phyloP scores from a whole-genome alignment of 1,140 invertebrate species.

The Drosophila saltans region DNA sequence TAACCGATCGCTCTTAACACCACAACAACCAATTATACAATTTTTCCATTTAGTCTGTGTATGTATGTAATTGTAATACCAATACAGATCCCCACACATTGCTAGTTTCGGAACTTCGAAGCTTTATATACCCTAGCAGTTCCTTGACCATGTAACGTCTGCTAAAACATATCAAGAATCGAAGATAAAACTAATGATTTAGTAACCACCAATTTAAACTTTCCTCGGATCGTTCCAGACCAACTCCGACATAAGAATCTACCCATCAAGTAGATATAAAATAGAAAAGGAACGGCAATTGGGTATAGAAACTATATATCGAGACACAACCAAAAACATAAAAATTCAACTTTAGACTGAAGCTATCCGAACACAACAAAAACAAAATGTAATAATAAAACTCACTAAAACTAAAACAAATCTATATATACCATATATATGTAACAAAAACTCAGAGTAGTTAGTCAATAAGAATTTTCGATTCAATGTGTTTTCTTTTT shows the following conservation, averaged over 20 bases:
- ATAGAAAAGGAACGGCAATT: background rate
- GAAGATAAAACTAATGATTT: background rate
- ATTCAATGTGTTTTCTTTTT: constrained; percentile 46
- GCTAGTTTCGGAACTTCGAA: constrained; percentile 8
- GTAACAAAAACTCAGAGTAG: constrained; percentile 46
- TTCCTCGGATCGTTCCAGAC: background rate
- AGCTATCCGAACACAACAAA: constrained; percentile 51
- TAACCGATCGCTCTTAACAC: background rate
- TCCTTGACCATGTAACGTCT: background rate
- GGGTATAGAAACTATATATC: constrained; percentile 16
- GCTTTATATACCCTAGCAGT: background rate
- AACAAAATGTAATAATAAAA: constrained; percentile 31
- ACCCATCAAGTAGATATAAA: background rate
- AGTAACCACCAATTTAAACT: background rate
- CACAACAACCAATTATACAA: background rate
- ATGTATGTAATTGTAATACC: constrained; percentile 34
- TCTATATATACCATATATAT: background rate
- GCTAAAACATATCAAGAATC: constrained; percentile 15
- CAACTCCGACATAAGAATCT: background rate
- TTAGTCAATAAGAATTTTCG: constrained; percentile 61
- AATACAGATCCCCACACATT: constrained; percentile 47
- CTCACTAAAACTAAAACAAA: background rate
- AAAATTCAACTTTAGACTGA: constrained; percentile 74
- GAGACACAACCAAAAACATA: constrained; percentile 45
- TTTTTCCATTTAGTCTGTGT: constrained; percentile 74